Evolutionary conservation across 2,113 vertebrate species (phyloP).

Genomic region (Alligator sinensis): DNA sequence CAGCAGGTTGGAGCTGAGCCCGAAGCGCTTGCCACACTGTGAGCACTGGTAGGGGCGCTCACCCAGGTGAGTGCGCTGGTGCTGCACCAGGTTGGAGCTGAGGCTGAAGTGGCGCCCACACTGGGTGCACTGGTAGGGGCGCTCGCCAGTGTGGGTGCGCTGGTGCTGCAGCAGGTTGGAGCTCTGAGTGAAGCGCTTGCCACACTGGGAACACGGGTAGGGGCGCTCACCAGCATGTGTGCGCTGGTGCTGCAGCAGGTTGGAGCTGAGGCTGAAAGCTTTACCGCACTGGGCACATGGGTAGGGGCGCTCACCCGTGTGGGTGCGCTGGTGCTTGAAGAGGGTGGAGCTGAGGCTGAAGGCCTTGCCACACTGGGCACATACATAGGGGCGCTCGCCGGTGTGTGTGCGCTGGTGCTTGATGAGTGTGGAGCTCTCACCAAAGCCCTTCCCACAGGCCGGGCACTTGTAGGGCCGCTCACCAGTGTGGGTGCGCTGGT

Average conservation of each 20-base stretch:
- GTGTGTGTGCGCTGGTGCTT: not conserved
- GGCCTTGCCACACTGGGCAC: not conserved
- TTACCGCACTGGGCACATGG: not conserved
- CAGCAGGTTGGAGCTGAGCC: not conserved
- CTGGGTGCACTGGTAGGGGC: not conserved
- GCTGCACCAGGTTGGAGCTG: not conserved
- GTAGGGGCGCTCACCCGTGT: not conserved
- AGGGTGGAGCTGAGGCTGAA: not conserved
- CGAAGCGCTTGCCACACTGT: not conserved
- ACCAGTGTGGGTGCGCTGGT: not conserved
- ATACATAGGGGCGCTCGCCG: not conserved
- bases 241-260: not conserved
- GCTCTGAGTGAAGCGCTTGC: not conserved
- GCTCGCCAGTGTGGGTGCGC: not conserved
- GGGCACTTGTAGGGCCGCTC: not conserved
- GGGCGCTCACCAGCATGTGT: not conserved
- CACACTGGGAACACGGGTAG: not conserved
- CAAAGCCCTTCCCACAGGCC: not conserved
- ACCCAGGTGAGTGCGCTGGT: accelerated
- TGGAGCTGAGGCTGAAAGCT: not conserved
- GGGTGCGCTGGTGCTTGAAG: not conserved
- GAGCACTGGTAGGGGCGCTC: not conserved
- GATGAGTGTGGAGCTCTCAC: not conserved
- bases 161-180: not conserved
- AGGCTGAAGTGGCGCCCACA: not conserved